Evolutionary conservation across 53 echinoderm and acorn worm species (phyloP).

Genomic region (Patiria pectinifera): DNA sequence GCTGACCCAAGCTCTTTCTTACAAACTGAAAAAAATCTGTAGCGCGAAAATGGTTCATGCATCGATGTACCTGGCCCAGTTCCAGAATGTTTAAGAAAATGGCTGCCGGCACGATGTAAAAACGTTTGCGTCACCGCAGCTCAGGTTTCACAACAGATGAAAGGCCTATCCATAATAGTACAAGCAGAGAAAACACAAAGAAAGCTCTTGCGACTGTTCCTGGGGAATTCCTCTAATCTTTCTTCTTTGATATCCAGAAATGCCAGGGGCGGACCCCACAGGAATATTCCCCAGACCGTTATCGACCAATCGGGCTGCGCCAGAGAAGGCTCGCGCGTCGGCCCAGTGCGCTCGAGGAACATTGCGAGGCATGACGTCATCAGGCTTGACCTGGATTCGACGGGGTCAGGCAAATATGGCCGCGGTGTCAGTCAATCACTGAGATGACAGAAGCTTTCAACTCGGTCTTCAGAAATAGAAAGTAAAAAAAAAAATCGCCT

Average conservation of each 20-base stretch:
- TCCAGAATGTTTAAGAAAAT: not conserved
- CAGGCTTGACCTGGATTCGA: constrained; percentile 35
- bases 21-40: no score
- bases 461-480: not conserved
- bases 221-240: not conserved
- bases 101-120: not conserved
- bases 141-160: not conserved
- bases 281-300: not conserved
- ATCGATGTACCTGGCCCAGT: not conserved
- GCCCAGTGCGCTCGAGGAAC: constrained; percentile 9
- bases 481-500: not conserved
- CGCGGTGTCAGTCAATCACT: not conserved
- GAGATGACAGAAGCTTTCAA: constrained; percentile 2
- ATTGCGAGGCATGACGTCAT: constrained; percentile 12
- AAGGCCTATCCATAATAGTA: not conserved
- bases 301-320: not conserved
- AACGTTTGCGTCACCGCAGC: not conserved
- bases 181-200: not conserved
- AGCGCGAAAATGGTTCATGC: not conserved
- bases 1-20: no score
- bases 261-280: not conserved
- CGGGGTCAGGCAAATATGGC: constrained; percentile 10
- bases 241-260: not conserved
- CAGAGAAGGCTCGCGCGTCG: not conserved
- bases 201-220: not conserved